Evolutionary conservation across 1,140 invertebrate species (phyloP).

Genomic region (Drosophila pandora): DNA sequence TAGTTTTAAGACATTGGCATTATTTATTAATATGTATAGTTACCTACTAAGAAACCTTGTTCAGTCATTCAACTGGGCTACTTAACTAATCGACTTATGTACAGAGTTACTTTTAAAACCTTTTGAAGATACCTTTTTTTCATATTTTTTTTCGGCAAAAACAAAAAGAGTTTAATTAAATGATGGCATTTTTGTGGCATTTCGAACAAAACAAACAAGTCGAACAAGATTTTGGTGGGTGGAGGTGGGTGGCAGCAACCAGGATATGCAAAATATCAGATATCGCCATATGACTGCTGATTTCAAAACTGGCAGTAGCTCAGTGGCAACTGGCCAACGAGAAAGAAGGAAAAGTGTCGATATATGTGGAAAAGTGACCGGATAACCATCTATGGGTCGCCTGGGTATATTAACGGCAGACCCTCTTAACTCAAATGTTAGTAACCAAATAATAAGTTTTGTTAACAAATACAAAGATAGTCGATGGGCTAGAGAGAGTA

Average conservation of each 20-base stretch:
- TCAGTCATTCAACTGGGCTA: conserved; percentile 20
- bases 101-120: conserved; percentile 40
- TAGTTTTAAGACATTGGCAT: conserved; percentile 10
- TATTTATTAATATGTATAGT: conserved; percentile 22
- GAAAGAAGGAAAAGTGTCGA: neutral
- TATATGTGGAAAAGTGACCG: conserved; percentile 11
- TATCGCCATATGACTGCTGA: conserved; percentile 66
- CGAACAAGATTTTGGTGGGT: conserved; percentile 20
- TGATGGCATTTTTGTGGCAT: conserved; percentile 76
- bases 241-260: conserved; percentile 15
- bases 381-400: conserved; percentile 10
- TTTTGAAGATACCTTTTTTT: conserved; percentile 50
- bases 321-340: conserved; percentile 6
- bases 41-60: conserved; percentile 43
- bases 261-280: conserved; percentile 38
- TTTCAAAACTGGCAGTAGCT: conserved; percentile 9
- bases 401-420: conserved; percentile 30
- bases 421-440: conserved; percentile 30
- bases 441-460: conserved; percentile 26
- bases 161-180: conserved; percentile 26
- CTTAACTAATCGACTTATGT: conserved; percentile 37
- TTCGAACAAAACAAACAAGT: conserved; percentile 57
- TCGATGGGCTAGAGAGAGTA: neutral
- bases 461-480: conserved; percentile 11
- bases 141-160: conserved; percentile 9